Evolutionary conservation across 1,140 invertebrate species (phyloP).

Genomic region (Leucophenga varia): DNA sequence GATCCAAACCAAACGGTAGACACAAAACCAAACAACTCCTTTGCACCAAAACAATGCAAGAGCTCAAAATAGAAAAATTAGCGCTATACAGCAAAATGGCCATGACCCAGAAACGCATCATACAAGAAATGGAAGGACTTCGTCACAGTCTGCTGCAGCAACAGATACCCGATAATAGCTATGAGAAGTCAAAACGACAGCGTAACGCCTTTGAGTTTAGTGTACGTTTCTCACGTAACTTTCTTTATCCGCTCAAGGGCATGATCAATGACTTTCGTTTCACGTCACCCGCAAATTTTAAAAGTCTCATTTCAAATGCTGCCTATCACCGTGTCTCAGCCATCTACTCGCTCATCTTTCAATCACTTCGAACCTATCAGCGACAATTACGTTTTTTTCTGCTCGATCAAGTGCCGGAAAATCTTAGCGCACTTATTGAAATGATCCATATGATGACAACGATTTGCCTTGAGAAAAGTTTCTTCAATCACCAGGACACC

Average conservation of each 20-base stretch:
- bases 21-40: no score
- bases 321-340: slow-evolving; percentile 35
- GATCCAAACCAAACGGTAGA: no score
- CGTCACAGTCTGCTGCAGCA: slow-evolving; percentile 33
- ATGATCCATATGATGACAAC: slow-evolving; percentile 43
- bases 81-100: slow-evolving; percentile 39
- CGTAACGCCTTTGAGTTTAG: slow-evolving; percentile 44
- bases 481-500: slow-evolving; percentile 36
- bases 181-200: slow-evolving; percentile 29
- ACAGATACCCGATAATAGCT: slow-evolving; percentile 16
- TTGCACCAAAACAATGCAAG: slow-evolving; percentile 32
- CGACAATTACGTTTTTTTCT: slow-evolving; percentile 42
- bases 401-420: slow-evolving; percentile 45
- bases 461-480: slow-evolving; percentile 38
- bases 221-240: slow-evolving; percentile 41
- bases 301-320: slow-evolving; percentile 38
- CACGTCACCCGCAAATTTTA: slow-evolving; percentile 23
- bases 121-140: slow-evolving; percentile 29
- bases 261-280: slow-evolving; percentile 39
- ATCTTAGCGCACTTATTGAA: slow-evolving; percentile 41
- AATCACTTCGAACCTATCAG: slow-evolving; percentile 30
- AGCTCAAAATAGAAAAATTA: slow-evolving; percentile 38
- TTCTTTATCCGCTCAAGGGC: slow-evolving; percentile 39
- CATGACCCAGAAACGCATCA: slow-evolving; percentile 38
- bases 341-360: slow-evolving; percentile 29